Evolutionary conservation across 2,797 vertebrate species (phyloP).

Genomic region (Anableps anableps): DNA sequence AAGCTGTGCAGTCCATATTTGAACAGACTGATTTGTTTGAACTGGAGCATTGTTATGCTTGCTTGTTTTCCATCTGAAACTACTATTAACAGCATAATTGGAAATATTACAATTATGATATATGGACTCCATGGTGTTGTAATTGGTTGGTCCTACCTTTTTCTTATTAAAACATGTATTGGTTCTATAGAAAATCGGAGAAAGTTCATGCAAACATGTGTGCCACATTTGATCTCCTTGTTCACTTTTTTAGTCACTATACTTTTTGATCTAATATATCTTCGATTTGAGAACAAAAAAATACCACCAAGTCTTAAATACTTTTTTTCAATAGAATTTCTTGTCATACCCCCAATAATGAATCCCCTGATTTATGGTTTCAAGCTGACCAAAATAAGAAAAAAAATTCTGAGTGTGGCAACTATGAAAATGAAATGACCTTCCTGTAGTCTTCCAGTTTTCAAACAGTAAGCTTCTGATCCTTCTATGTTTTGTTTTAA

Average conservation of each 20-base stretch:
- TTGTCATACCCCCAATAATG: slow-evolving; percentile 48
- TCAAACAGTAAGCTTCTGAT: too few species aligned
- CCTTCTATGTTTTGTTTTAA: too few species aligned
- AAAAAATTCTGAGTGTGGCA: too few species aligned
- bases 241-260: background rate
- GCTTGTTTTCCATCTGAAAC: slow-evolving; percentile 41
- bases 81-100: background rate
- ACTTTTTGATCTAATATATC: slow-evolving; percentile 43
- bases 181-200: slow-evolving; percentile 43
- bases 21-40: slow-evolving; percentile 35
- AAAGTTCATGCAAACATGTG: slow-evolving; percentile 65
- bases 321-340: slow-evolving; percentile 52
- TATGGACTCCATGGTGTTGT: slow-evolving; percentile 17
- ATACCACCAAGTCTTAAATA: too few species aligned
- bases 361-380: slow-evolving; percentile 67
- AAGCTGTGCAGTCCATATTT: slow-evolving; percentile 40
- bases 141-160: slow-evolving; percentile 50
- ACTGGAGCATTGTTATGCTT: slow-evolving; percentile 50
- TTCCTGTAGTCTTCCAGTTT: too few species aligned
- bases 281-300: too few species aligned
- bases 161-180: slow-evolving; percentile 45
- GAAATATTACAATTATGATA: slow-evolving; percentile 28
- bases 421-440: too few species aligned
- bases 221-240: slow-evolving; percentile 55
- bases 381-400: slow-evolving; percentile 43